phyloP scores from a whole-genome alignment of 2,113 vertebrate species.

The Terrapene triunguis region DNA sequence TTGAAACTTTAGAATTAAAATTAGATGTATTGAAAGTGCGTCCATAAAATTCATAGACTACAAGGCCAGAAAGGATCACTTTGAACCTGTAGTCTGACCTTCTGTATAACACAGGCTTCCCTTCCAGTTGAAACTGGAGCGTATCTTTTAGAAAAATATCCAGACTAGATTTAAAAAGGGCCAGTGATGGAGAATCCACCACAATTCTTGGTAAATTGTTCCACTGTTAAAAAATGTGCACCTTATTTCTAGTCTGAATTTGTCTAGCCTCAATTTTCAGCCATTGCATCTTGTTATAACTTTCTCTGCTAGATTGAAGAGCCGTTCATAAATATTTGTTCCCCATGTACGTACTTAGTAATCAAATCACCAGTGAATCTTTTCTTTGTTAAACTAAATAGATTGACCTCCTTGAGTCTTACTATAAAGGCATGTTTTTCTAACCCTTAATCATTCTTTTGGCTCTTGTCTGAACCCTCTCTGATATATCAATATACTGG shows the following conservation, averaged over 20 bases:
- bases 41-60: background rate
- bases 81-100: background rate
- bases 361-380: background rate
- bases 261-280: background rate
- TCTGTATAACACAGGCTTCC: background rate
- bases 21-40: conserved; percentile 1
- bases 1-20: conserved; percentile 17
- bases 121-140: background rate
- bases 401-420: background rate
- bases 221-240: background rate
- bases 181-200: background rate
- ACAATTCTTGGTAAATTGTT: background rate
- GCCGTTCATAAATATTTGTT: background rate
- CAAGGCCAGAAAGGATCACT: background rate
- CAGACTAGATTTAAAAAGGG: background rate
- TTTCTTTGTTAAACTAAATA: background rate
- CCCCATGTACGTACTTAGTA: background rate
- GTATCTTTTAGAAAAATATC: background rate
- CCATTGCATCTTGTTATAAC: background rate
- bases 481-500: background rate
- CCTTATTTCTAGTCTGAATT: background rate
- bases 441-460: background rate
- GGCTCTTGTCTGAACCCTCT: background rate
- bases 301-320: background rate
- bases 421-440: too few species aligned